These are phyloP conservation scores for Buceros bicornis DNA, from an alignment of 2,797 vertebrate genomes.

Conservation along the genomic window DNA sequence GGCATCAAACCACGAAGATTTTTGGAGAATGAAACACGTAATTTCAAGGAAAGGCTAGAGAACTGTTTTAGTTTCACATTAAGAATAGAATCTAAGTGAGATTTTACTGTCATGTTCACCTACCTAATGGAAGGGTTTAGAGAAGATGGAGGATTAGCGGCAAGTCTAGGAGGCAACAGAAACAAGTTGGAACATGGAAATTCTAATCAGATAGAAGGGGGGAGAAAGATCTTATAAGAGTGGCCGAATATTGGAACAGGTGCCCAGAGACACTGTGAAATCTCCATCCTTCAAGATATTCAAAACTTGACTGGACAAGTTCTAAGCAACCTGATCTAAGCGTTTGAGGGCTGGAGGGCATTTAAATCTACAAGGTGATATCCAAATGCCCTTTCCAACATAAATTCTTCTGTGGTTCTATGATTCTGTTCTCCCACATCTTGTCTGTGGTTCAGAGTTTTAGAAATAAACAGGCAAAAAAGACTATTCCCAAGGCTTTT, in stretches of 20 bases:
- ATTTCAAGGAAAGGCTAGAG: neutral
- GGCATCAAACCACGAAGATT: neutral
- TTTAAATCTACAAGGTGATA: neutral
- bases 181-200: neutral
- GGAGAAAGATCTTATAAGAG: neutral
- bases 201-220: neutral
- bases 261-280: neutral
- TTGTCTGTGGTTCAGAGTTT: neutral
- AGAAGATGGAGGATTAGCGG: neutral
- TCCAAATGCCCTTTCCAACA: neutral
- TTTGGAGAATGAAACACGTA: neutral
- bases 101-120: neutral
- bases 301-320: neutral
- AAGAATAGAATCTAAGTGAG: neutral
- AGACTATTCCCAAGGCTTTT: conserved; percentile 55
- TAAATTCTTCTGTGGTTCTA: neutral
- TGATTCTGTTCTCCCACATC: neutral
- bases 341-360: neutral
- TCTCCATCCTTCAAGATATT: neutral
- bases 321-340: neutral
- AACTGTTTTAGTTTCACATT: neutral
- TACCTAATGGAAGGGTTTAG: neutral
- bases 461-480: neutral
- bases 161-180: neutral
- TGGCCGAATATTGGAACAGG: neutral